Percentiles rank a stretch among this genome's conserved stretches.
phyloP scores from a whole-genome alignment of 2,888 invertebrate genomes.

The Monopis laevigella region DNA sequence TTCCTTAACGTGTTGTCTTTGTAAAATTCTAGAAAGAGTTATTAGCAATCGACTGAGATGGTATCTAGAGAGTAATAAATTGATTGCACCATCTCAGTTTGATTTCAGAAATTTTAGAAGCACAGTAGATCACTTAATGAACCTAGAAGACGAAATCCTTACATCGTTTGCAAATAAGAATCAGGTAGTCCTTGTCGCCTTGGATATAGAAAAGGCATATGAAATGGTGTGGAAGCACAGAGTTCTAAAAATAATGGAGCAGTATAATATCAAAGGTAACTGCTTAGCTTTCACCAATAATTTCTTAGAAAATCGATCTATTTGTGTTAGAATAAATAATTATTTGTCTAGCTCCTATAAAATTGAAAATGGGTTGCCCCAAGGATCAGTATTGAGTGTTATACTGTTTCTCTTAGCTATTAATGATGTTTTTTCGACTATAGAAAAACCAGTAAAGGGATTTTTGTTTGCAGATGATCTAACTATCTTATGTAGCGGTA shows the following conservation, averaged over 20 bases:
- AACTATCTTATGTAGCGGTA: constrained; percentile 12
- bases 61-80: constrained; percentile 13
- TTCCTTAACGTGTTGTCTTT: constrained; percentile 16
- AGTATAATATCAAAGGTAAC: constrained; percentile 13
- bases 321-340: constrained; percentile 13
- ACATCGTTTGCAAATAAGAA: constrained; percentile 16
- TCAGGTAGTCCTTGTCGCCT: constrained; percentile 13
- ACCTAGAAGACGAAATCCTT: constrained; percentile 16
- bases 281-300: constrained; percentile 13
- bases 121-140: constrained; percentile 16
- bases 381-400: constrained; percentile 15
- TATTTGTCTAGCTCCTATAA: not conserved
- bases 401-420: constrained; percentile 17
- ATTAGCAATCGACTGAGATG: constrained; percentile 17
- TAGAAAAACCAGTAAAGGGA: constrained; percentile 15
- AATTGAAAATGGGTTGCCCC: constrained; percentile 16
- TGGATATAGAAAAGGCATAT: constrained; percentile 19
- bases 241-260: constrained; percentile 11
- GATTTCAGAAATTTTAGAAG: constrained; percentile 16
- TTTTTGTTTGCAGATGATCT: constrained; percentile 16
- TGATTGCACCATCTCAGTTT: constrained; percentile 15
- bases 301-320: constrained; percentile 13
- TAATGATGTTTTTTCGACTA: constrained; percentile 14
- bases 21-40: constrained; percentile 19
- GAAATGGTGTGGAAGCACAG: constrained; percentile 20